Base-by-base conservation (phyloP, 1,140 invertebrate species). In the Zelostemma sp. region DNA sequence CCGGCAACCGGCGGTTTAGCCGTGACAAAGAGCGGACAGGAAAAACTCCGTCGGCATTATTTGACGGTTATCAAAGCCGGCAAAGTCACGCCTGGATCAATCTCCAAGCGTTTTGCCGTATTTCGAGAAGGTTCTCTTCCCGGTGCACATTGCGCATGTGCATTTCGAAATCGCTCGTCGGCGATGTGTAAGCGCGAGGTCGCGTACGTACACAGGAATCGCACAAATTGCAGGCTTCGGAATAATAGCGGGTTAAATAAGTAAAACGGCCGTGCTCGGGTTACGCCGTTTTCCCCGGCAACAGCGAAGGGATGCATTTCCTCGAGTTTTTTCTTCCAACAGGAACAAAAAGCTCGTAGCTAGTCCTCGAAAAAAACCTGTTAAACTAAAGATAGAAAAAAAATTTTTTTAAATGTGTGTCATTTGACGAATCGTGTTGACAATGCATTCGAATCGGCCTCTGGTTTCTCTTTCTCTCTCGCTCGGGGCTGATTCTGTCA, bases 41-140 rank as follows among this genome's bases (percentile, higher is more conserved):
- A 67, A 50, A 50, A 51, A 53, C 45, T 61, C 57, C 65, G 54
- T 53, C 41, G 40, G 57, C 47, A 57, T 61, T 54, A 53, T 61
- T 61, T 68, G 38, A 61, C 53, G 62, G 62, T 68, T 57, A 58
- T 50, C 57, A 57, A 60, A 57, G 58, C 51, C 38, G 65, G 41
- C 25, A 57, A 25, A 47, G 48, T 51, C 45, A 19, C 51, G 21
- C 55, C 62, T 68, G 65, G 58, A 68, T 54, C 65, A 68, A 47
- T 51, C 56, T 68, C 46, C 18, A 11, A 16, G 16, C 43, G n/a
- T 11, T 46, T 18, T 46, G 14, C 43, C 21, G 65, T 40, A 68
- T 68, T 68, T 68, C 65, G 58, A 62, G 65, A 68, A 61, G 47
- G 33, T 68, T 61, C 57, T 38, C 43, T 46, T 46, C 43, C 43